These are phyloP conservation scores for Dromius quadrimaculatus DNA, from an alignment of 2,888 invertebrate species.

Conservation along the genomic window DNA sequence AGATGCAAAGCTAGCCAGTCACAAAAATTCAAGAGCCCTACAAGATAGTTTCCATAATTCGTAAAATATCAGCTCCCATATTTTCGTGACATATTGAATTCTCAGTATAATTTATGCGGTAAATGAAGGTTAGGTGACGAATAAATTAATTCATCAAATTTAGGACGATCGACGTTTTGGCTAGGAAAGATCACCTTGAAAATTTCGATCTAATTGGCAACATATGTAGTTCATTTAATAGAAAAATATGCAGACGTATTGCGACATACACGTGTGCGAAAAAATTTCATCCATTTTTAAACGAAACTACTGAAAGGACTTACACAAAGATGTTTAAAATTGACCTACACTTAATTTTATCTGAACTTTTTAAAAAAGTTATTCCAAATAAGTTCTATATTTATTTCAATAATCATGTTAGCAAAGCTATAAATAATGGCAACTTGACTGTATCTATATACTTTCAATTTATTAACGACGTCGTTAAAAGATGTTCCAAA, in stretches of 20 bases:
- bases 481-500: no score
- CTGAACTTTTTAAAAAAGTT: no score
- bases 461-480: no score
- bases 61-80: neutral
- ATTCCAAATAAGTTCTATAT: no score
- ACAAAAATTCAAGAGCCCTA: slow-evolving; percentile 15
- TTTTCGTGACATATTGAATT: neutral
- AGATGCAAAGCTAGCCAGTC: neutral
- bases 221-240: neutral
- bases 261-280: slow-evolving; percentile 18
- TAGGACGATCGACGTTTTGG: slow-evolving; percentile 7
- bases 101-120: neutral
- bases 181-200: slow-evolving; percentile 40
- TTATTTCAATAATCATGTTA: no score
- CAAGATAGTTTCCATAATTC: slow-evolving; percentile 12
- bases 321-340: no score
- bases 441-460: no score
- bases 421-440: no score
- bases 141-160: slow-evolving; percentile 29
- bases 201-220: slow-evolving; percentile 32
- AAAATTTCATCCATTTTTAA: neutral
- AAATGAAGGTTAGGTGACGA: neutral
- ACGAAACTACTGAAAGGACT: no score
- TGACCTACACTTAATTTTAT: no score
- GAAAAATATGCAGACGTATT: slow-evolving; percentile 30